Conservation (phyloP, 1,140 invertebrate species). For the Phortica variegata region DNA sequence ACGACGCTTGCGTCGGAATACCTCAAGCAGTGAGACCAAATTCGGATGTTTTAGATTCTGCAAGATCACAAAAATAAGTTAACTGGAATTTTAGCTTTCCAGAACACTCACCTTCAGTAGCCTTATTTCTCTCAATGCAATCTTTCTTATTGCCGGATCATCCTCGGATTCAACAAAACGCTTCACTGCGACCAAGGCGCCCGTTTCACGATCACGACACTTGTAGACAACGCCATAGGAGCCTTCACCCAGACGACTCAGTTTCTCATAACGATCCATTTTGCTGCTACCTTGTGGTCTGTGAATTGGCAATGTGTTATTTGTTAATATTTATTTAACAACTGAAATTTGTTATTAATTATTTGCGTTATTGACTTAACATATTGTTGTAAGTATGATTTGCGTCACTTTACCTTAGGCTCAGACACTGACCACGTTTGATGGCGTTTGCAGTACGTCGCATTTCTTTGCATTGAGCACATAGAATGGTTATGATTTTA, state of each 20-base stretch:
- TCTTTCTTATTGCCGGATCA: conserved; percentile 97
- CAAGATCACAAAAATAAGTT: neutral
- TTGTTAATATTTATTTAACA: neutral
- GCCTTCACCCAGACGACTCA: conserved; percentile 95
- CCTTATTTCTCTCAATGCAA: conserved; percentile 94
- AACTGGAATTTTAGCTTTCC: neutral
- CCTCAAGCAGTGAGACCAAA: conserved; percentile 95
- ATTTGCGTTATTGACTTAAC: neutral
- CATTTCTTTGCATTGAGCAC: conserved; percentile 52
- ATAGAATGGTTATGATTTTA: conserved; percentile 38
- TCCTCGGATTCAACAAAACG: conserved; percentile 99
- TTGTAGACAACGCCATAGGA: conserved; percentile 99
- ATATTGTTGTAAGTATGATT: conserved; percentile 5
- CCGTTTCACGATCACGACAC: conserved; percentile 94
- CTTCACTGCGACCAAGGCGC: conserved; percentile 96
- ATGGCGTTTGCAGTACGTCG: conserved; percentile 41
- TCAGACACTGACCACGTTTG: conserved; percentile 53
- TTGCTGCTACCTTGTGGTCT: conserved; percentile 82
- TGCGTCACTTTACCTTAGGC: conserved; percentile 45
- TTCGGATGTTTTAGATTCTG: conserved; percentile 99
- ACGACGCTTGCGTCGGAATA: conserved; percentile 94
- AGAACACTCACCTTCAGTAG: conserved; percentile 82
- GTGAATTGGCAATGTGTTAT: conserved; percentile 26
- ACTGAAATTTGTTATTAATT: neutral
- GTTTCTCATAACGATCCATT: conserved; percentile 98